phyloP scores from a whole-genome alignment of 2,113 vertebrate genomes.

The Cinclus cinclus region DNA sequence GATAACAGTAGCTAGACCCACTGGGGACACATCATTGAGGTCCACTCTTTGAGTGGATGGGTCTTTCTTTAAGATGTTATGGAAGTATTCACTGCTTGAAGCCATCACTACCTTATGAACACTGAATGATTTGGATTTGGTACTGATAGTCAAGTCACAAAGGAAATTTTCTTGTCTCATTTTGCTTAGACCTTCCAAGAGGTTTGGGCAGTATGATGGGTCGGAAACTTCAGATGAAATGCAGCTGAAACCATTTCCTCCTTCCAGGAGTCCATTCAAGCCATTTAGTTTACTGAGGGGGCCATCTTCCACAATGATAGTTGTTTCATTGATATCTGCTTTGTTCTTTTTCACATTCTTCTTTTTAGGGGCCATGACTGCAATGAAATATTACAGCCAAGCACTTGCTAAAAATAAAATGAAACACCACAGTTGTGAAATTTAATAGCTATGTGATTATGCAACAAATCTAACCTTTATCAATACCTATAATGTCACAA shows the following conservation, averaged over 20 bases:
- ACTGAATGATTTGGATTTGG: conserved; percentile 94
- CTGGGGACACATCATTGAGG: conserved; percentile 88
- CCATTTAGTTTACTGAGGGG: conserved; percentile 91
- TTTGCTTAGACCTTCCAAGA: conserved; percentile 91
- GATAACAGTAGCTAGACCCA: conserved; percentile 91
- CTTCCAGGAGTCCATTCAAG: conserved; percentile 89
- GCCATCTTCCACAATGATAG: conserved; percentile 91
- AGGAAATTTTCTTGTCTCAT: conserved; percentile 95
- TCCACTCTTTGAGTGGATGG: conserved; percentile 88
- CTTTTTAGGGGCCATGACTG: conserved; percentile 99
- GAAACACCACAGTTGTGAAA: background rate
- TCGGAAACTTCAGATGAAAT: conserved; percentile 93
- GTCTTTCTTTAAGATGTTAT: conserved; percentile 92
- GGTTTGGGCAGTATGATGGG: conserved; percentile 87
- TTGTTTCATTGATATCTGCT: conserved; percentile 88
- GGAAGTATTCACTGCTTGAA: conserved; percentile 93
- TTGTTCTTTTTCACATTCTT: conserved; percentile 93
- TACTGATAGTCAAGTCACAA: conserved; percentile 91
- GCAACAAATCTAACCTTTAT: background rate
- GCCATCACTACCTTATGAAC: conserved; percentile 97
- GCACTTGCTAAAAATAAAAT: conserved; percentile 71
- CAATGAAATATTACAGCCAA: conserved; percentile 81
- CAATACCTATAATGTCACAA: background rate
- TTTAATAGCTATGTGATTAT: background rate
- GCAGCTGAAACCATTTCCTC: conserved; percentile 93